A percentile compares a stretch with the other conserved stretches of the same genome.
phyloP scores from a whole-genome alignment of 1,140 invertebrate genomes.

The Arctopsyche grandis region DNA sequence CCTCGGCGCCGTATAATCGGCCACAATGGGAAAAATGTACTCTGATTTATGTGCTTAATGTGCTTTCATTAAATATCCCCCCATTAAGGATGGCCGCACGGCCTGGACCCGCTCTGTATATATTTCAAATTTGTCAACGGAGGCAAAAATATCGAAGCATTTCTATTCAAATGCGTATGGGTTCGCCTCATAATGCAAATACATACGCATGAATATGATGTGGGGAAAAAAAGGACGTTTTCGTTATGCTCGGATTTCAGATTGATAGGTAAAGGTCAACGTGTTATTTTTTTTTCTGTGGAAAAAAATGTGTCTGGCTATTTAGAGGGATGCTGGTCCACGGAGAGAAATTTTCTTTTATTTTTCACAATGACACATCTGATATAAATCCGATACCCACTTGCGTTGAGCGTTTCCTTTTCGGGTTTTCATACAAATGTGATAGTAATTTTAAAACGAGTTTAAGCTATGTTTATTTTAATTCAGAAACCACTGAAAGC shows the following conservation, averaged over 20 bases:
- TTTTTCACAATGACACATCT: not conserved
- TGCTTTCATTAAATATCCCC: not conserved
- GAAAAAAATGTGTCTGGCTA: not conserved
- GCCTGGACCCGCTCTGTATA: no score
- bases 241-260: not conserved
- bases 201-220: not conserved
- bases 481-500: no score
- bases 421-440: no score
- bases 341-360: conserved; percentile 12
- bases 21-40: not conserved
- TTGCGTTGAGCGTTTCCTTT: not conserved
- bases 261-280: not conserved
- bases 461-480: no score
- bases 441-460: no score
- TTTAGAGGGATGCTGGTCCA: not conserved
- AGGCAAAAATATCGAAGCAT: no score
- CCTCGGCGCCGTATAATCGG: not conserved
- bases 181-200: no score
- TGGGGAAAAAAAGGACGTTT: conserved; percentile 7
- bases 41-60: conserved; percentile 11
- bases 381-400: not conserved
- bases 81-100: no score
- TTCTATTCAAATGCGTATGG: no score
- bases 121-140: no score
- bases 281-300: not conserved